Base-by-base conservation (phyloP, 2,888 invertebrate genomes). In the Kuschelorhynchus macadamiae region DNA sequence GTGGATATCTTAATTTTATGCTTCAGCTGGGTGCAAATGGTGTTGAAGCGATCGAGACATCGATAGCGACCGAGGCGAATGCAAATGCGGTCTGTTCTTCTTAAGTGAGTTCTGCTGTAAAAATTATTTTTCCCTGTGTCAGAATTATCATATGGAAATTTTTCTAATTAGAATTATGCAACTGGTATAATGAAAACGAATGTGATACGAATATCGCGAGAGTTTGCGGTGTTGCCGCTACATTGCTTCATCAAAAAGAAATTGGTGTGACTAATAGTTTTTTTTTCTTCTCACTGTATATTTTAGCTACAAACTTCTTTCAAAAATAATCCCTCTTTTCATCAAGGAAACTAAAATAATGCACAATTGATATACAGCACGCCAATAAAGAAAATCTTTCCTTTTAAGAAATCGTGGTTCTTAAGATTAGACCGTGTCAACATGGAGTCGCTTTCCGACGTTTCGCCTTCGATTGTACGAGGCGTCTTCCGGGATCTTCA, bases 111-210 rank as follows among this genome's bases (percentile, higher is more conserved):
- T 60, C 32, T 4, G 50, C 16, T 42, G 50, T 60, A 32, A 60
- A 60, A 60, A 50, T 32, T 49, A 50, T 60, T 60, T 59, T 50
- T 55, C 49, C 25, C 50, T n/a, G 17, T 60, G 49, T 50, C 8
- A n/a, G 32, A 30, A 60, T 60, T 50, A 60, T 60, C 50, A 17
- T 60, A 60, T 60, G 60, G 50, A 60, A 60, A 60, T 50, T 50
- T 50, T 60, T 59, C 21, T 49, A 60, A 60, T 60, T 60, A 60
- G 41, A 60, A 8, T 55, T 41, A 55, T 20, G 55, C 42, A 55
- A 41, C 30, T 25, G 14, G 11, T 30, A 0, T 42, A 55, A 55
- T 55, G 25, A 55, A 42, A 42, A 55, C 39, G 25, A 55, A 41
- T 41, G 42, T 55, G 42, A 55, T 55, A 14, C 17, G 30, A 55